Percentiles rank a stretch among this genome's conserved stretches.
Conservation (phyloP, 2,113 vertebrate genomes). For the Motacilla alba region DNA sequence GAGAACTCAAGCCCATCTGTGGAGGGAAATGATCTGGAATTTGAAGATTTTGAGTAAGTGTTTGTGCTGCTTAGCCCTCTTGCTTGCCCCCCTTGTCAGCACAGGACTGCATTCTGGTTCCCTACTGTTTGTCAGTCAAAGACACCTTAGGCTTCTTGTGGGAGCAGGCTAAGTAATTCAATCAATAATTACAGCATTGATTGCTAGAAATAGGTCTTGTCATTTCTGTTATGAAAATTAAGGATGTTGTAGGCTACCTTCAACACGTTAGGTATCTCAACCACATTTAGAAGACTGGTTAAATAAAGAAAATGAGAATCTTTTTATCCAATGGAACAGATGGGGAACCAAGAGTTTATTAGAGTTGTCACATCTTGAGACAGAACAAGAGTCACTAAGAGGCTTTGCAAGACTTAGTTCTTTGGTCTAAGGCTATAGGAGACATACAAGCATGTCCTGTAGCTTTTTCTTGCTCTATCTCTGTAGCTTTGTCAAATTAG, state of each 20-base stretch:
- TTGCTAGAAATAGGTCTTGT: neutral
- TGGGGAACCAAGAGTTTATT: neutral
- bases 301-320: neutral
- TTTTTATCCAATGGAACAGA: neutral
- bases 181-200: neutral
- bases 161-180: neutral
- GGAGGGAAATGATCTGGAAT: slow-evolving; percentile 92
- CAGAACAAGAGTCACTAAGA: neutral
- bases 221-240: neutral
- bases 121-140: neutral
- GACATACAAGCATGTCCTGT: neutral
- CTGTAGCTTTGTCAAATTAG: neutral
- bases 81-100: neutral
- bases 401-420: neutral
- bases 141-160: neutral
- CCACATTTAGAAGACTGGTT: neutral
- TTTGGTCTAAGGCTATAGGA: neutral
- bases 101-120: neutral
- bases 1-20: slow-evolving; percentile 82
- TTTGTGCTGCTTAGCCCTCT: neutral
- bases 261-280: neutral
- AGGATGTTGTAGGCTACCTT: neutral
- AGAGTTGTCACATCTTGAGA: neutral
- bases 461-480: neutral
- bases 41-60: slow-evolving; percentile 97